Evolutionary conservation across 2,888 invertebrate species (phyloP), one percentile per base, ranked within the genome.

Genomic region (Drosophila peninsularis): DNA sequence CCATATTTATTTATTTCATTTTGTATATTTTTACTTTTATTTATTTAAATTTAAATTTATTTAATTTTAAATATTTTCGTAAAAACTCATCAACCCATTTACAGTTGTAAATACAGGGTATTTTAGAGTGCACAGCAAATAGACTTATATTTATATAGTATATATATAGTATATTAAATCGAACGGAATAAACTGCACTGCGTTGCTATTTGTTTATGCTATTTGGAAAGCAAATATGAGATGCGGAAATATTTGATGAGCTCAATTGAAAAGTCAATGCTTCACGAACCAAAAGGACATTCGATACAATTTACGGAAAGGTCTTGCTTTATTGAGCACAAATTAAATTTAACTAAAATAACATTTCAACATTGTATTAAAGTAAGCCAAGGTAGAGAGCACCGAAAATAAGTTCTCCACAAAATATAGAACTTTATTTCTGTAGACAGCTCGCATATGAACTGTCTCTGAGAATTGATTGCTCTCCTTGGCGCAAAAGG

Each of bases 391-490:
- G 14, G 5, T 11, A 6, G 11, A 0, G n/a, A 36, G 5, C 1
- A 7, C 21, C 11, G 6, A n/a, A 52, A 37, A 24, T 24, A 52
- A n/a, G 2, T 11, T 5, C 4, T 4, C 24, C 24, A n/a, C 24
- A 24, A 37, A 24, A 37, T 17, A 37, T 3, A 4, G 11, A 52
- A 17, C 52, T 52, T 52, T 52, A 17, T 27, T 32, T 27, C 17
- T 32, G 11, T 14, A 30, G 36, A 56, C 17, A 21, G 19, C n/a
- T 39, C 56, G 61, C 42, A 55, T 39, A 36, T 27, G 55, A 47
- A 41, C 56, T 42, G 55, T 56, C 62, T 49, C 55, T 62, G 36
- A 30, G 41, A 58, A 56, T 56, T 71, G 75, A 75, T 75, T 75
- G 71, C 56, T 52, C 45, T 42, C 45, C 49, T 56, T 14, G 47